Base-by-base conservation (phyloP, 2,888 invertebrate genomes). In the Ichneumon xanthorius region DNA sequence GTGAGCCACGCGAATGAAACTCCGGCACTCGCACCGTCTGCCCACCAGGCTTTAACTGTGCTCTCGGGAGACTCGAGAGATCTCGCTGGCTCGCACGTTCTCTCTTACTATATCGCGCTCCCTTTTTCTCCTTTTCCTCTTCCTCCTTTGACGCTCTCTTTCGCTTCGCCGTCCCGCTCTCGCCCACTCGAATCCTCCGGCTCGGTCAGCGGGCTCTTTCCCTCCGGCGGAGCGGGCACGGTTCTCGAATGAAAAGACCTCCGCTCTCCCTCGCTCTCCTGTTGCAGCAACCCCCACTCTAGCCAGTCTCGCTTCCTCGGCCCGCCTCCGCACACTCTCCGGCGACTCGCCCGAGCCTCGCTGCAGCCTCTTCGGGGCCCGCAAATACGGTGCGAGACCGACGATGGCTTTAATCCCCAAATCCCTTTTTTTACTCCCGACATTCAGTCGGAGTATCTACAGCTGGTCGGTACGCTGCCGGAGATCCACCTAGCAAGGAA, bases 11-110 rank as follows among this genome's bases (percentile, higher is more conserved):
- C 76, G 86, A 84, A 78, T 63, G 26, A 67, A 50, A 71, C 79
- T 76, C 78, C 78, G 67, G 70, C 79, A 80, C 86, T 84, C 82
- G 82, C 76, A 82, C 85, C 50, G 80, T 71, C 72, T 76, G 82
- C 77, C 73, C 72, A 85, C 79, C 82, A 82, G 72, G 71, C 85
- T 72, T 67, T 61, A 85, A 85, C 85, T 85, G 85, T 71, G 78
- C 55, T 61, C 37, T 16, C 40, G 37, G 50, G 30, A 72, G 70
- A 75, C 61, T 70, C 30, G 65, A 50, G 30, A 72, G 58, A 72
- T 67, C 68, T 71, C 73, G 63, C 63, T 72, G 68, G 65, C 85
- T 80, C 78, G 67, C 85, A 67, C 79, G 82, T 71, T 71, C 76
- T 84, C 81, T 75, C 63, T 22, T 33, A 33, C 45, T 61, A 37